These are phyloP conservation scores for Bergia sp. DNA, from an alignment of 92 coral and sea anemone species.

Conservation along the genomic window DNA sequence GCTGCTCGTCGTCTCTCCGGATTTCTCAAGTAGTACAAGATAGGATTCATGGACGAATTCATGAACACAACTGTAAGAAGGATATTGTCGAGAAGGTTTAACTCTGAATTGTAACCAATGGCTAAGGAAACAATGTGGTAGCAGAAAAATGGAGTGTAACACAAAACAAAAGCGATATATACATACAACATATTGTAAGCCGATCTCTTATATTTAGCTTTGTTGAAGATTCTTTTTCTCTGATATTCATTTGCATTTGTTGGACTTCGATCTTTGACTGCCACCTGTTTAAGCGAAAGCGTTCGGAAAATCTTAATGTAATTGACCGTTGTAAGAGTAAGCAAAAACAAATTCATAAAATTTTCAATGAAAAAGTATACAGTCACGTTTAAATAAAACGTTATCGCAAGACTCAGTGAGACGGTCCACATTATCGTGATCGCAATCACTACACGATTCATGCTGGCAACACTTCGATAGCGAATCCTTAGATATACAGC, in stretches of 20 bases:
- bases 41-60: conserved; percentile 3
- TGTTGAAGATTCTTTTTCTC: not conserved
- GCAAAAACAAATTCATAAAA: not conserved
- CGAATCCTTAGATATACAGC: not conserved
- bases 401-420: not conserved
- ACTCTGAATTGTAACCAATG: not conserved
- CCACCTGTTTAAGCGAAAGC: not conserved
- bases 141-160: conserved; percentile 8
- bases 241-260: not conserved
- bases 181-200: conserved; percentile 3
- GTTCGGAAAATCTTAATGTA: not conserved
- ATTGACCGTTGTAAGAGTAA: not conserved
- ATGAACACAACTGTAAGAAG: not conserved
- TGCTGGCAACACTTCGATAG: not conserved
- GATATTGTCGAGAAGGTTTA: not conserved
- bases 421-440: not conserved
- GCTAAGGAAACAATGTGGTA: not conserved
- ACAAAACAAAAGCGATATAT: not conserved
- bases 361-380: not conserved
- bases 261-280: not conserved
- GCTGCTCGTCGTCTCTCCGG: conserved; percentile 3
- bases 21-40: not conserved
- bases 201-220: not conserved
- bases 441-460: not conserved
- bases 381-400: not conserved